Conservation (phyloP, 1,140 invertebrate species). For the Phortica variegata region DNA sequence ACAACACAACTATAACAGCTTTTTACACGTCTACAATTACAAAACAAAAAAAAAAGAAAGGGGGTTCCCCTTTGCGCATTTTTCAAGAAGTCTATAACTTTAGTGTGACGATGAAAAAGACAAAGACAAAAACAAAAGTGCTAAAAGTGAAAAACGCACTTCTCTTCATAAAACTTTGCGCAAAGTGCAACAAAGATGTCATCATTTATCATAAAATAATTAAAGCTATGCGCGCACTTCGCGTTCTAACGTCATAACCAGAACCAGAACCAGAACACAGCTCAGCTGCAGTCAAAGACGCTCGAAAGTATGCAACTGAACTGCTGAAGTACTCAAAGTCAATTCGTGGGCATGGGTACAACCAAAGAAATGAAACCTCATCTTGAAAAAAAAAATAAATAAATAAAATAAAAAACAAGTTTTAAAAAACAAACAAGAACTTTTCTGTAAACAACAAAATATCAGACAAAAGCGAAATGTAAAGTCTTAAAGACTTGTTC, state of each 20-base stretch:
- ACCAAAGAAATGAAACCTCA: constrained; percentile 9
- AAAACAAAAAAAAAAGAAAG: not conserved
- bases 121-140: not conserved
- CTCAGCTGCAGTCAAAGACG: constrained; percentile 21
- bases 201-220: constrained; percentile 58
- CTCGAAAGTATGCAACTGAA: no score
- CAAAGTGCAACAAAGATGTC: constrained; percentile 37
- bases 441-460: constrained; percentile 5
- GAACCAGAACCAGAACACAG: constrained; percentile 23
- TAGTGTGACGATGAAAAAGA: not conserved
- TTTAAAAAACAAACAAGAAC: no score
- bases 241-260: constrained; percentile 21
- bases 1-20: not conserved
- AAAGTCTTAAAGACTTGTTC: constrained; percentile 45
- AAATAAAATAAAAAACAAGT: no score
- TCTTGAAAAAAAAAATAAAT: not conserved
- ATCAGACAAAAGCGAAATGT: no score
- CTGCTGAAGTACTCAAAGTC: constrained; percentile 2
- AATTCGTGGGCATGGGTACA: constrained; percentile 17
- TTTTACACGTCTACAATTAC: not conserved
- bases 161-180: not conserved
- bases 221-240: no score
- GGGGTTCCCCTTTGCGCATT: not conserved
- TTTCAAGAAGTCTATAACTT: not conserved
- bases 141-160: not conserved